Evolutionary conservation across 2,888 invertebrate species (phyloP).

Genomic region (Chalcis sispes): DNA sequence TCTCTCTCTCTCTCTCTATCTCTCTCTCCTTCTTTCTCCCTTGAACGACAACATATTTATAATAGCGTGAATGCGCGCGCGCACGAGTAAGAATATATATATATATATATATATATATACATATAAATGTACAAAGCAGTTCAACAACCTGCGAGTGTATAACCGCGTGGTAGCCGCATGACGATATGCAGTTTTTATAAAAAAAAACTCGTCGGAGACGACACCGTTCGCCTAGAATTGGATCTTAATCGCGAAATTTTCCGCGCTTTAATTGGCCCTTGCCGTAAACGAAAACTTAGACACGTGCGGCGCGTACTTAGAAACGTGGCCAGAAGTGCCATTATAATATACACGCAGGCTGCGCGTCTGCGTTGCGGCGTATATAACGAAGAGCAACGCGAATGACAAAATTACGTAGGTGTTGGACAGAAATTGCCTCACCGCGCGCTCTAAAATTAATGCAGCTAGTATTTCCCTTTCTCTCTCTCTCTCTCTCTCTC

Average conservation of each 20-base stretch:
- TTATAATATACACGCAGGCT: background rate
- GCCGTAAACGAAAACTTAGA: background rate
- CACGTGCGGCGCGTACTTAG: constrained; percentile 14
- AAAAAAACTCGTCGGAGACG: constrained; percentile 25
- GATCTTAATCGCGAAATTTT: constrained; percentile 54
- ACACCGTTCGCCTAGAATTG: constrained; percentile 41
- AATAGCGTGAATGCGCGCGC: constrained; percentile 34
- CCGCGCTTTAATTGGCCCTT: constrained; percentile 48
- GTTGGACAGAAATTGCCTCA: constrained; percentile 54
- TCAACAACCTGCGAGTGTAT: constrained; percentile 39
- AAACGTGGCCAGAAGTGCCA: no score
- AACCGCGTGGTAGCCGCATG: background rate
- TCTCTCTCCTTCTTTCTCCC: constrained; percentile 23
- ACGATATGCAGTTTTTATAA: constrained; percentile 47
- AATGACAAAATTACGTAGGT: constrained; percentile 58
- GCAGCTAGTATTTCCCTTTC: constrained; percentile 35
- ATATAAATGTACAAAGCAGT: no score
- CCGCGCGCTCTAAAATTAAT: constrained; percentile 53
- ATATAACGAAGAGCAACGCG: constrained; percentile 44
- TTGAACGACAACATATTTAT: constrained; percentile 52
- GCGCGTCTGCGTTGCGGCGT: background rate
- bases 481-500: background rate
- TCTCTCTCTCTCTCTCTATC: constrained; percentile 17
- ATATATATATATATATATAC: no score
- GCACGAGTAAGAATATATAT: constrained; percentile 1